Conservation (phyloP, 1,140 invertebrate species). For the Augochlora pura region DNA sequence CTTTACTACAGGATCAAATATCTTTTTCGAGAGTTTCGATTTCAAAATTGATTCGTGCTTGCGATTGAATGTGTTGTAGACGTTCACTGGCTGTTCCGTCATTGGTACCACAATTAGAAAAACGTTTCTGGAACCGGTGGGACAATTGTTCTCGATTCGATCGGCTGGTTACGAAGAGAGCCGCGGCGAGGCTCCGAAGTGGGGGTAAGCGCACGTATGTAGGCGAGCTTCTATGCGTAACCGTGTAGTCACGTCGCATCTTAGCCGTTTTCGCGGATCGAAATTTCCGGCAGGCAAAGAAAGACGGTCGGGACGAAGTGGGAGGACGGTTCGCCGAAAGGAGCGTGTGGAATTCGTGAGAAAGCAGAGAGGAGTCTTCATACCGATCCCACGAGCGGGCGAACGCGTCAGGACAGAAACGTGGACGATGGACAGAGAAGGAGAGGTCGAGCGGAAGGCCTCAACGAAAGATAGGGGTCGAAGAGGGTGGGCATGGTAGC, state of each 20-base stretch:
- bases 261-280: background rate
- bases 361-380: constrained; percentile 1
- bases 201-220: too few relatives aligned
- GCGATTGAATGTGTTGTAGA: constrained; percentile 37
- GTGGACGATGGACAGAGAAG: background rate
- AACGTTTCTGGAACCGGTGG: too few relatives aligned
- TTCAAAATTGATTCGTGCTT: constrained; percentile 30
- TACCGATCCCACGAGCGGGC: constrained; percentile 27
- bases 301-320: too few relatives aligned
- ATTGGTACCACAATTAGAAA: too few relatives aligned
- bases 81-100: constrained; percentile 45
- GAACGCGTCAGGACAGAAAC: constrained; percentile 5
- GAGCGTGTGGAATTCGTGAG: constrained; percentile 20
- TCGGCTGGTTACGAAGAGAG: too few relatives aligned
- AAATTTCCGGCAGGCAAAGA: constrained; percentile 19
- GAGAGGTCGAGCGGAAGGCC: background rate
- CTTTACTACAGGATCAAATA: background rate
- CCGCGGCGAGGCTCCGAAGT: too few relatives aligned
- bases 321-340: background rate
- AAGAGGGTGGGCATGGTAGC: constrained; percentile 49
- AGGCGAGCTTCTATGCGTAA: too few relatives aligned
- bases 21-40: too few relatives aligned
- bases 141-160: constrained; percentile 33
- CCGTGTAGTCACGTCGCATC: too few relatives aligned
- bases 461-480: constrained; percentile 15